A percentile compares a stretch with the other conserved stretches of the same genome.
These are phyloP conservation scores for Xerus inauris DNA, from an alignment of 2,113 vertebrate species.

Conservation along the genomic window DNA sequence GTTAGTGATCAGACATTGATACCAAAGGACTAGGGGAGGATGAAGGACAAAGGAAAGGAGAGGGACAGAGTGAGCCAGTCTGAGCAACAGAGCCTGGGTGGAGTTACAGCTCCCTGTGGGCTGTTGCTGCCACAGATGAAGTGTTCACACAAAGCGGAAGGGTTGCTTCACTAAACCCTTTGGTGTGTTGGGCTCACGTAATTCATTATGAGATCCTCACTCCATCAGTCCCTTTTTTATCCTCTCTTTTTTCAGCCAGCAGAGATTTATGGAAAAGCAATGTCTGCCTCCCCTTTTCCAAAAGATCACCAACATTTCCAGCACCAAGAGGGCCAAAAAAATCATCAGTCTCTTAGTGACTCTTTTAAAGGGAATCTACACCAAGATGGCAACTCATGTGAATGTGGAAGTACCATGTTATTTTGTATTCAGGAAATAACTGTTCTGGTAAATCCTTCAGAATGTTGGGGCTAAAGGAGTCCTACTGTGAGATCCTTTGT, in stretches of 20 bases:
- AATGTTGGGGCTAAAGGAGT: neutral
- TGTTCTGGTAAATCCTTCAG: neutral
- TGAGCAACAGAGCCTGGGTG: neutral
- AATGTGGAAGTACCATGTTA: accelerated
- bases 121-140: neutral
- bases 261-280: neutral
- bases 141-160: neutral
- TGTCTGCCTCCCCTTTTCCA: neutral
- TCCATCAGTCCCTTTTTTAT: accelerated
- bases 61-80: neutral
- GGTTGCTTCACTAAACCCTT: neutral
- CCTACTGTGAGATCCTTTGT: neutral
- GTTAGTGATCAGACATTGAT: neutral
- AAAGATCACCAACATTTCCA: neutral
- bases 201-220: neutral
- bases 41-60: neutral
- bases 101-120: neutral
- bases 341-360: neutral
- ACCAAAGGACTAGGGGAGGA: neutral
- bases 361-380: neutral
- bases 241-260: neutral
- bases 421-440: neutral
- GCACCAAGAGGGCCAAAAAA: neutral
- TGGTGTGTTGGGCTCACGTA: neutral
- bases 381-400: neutral